Conservation (phyloP, 2,797 vertebrate species). For the Neoniphon sammara region DNA sequence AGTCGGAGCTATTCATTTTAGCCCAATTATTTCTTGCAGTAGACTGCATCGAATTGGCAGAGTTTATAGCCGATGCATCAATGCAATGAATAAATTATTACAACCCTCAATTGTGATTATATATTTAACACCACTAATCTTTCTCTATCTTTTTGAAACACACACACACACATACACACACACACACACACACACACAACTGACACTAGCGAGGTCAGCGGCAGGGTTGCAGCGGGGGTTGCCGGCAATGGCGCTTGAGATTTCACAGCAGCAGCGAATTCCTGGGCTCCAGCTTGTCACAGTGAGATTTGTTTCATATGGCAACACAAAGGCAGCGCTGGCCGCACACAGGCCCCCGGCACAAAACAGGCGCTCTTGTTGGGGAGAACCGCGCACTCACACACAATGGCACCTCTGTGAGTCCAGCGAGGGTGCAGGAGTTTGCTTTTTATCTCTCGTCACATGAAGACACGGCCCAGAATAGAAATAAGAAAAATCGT, state of each 20-base stretch:
- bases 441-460: conserved; percentile 65
- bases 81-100: too few relatives aligned
- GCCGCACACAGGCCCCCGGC: conserved; percentile 33
- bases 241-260: conserved; percentile 45
- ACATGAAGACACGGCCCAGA: conserved; percentile 50
- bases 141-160: background rate
- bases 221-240: conserved; percentile 10
- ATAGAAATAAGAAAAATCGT: conserved; percentile 36
- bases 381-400: conserved; percentile 33
- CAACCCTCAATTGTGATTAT: conserved; percentile 45
- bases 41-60: too few relatives aligned
- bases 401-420: conserved; percentile 73
- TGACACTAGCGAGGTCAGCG: conserved; percentile 46
- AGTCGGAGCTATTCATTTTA: too few relatives aligned
- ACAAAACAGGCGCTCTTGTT: conserved; percentile 43
- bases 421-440: conserved; percentile 41
- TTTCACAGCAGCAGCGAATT: conserved; percentile 62
- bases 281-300: conserved; percentile 52
- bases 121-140: too few relatives aligned
- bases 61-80: too few relatives aligned
- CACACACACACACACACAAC: conserved; percentile 3
- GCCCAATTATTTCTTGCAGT: too few relatives aligned
- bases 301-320: conserved; percentile 63
- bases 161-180: background rate
- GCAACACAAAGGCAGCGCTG: conserved; percentile 57